Percentiles rank a stretch among this genome's conserved stretches.
Conservation (phyloP, 2,113 vertebrate species). For the Zosterops borbonicus region DNA sequence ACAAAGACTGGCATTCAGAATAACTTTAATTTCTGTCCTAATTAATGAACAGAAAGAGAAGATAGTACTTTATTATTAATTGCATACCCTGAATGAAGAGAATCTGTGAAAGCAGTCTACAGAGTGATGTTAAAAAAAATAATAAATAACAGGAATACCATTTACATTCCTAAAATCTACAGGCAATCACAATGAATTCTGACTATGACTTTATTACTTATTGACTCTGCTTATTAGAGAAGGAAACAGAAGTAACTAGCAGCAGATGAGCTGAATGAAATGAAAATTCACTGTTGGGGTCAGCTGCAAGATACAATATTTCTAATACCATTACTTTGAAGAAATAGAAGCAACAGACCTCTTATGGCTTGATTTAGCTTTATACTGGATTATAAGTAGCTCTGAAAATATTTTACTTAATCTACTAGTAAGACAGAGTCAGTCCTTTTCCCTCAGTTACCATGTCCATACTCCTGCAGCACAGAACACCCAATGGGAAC, state of each 20-base stretch:
- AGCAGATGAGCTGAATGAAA: background rate
- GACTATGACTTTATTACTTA: background rate
- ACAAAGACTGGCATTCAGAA: background rate
- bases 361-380: background rate
- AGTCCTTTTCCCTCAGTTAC: background rate
- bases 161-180: background rate
- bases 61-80: background rate
- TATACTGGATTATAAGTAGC: background rate
- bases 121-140: background rate
- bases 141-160: background rate
- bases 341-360: background rate
- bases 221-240: background rate
- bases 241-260: background rate
- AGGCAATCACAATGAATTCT: background rate
- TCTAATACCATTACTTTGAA: background rate
- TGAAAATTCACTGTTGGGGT: background rate
- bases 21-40: background rate
- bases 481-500: background rate
- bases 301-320: background rate
- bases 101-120: background rate
- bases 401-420: background rate
- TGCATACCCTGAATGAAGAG: background rate
- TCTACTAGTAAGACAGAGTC: background rate
- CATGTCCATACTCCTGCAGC: background rate
- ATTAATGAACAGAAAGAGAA: background rate